phyloP scores from a whole-genome alignment of 2,797 vertebrate species.

The Phalanger gymnotis region DNA sequence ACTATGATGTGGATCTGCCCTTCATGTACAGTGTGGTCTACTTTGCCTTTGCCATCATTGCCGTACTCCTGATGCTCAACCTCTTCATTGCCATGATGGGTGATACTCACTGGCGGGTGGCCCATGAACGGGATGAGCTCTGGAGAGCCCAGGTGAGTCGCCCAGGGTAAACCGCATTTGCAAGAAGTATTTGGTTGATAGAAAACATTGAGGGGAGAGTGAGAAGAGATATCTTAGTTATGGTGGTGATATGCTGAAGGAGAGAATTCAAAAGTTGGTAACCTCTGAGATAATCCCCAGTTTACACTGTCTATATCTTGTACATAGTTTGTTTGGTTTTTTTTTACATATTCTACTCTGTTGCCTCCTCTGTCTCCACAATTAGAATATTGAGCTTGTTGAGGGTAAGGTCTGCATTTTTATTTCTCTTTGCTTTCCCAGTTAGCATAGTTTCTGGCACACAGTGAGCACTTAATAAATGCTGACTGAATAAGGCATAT shows the following conservation, averaged over 20 bases:
- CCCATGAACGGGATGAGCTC: slow-evolving; percentile 86
- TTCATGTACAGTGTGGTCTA: slow-evolving; percentile 86
- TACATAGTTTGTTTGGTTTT: too few relatives aligned
- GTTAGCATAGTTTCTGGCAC: neutral
- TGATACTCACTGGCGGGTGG: slow-evolving; percentile 88
- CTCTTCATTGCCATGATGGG: slow-evolving; percentile 90
- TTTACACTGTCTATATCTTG: neutral
- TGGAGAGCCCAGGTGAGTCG: slow-evolving; percentile 86
- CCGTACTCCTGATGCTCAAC: slow-evolving; percentile 88
- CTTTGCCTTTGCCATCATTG: slow-evolving; percentile 85
- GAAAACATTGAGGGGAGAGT: neutral
- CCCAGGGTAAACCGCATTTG: neutral
- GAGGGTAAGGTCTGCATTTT: neutral
- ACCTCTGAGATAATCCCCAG: neutral
- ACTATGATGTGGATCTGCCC: slow-evolving; percentile 85
- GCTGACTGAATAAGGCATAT: neutral
- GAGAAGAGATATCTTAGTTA: neutral
- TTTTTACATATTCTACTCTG: neutral
- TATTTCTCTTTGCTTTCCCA: neutral
- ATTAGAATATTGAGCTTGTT: neutral
- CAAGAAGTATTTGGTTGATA: neutral
- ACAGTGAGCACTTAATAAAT: neutral
- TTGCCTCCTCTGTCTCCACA: neutral
- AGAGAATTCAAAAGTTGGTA: neutral
- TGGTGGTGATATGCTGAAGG: neutral